Base-by-base conservation (phyloP, 2,888 invertebrate species). In the Harmothoe impar region DNA sequence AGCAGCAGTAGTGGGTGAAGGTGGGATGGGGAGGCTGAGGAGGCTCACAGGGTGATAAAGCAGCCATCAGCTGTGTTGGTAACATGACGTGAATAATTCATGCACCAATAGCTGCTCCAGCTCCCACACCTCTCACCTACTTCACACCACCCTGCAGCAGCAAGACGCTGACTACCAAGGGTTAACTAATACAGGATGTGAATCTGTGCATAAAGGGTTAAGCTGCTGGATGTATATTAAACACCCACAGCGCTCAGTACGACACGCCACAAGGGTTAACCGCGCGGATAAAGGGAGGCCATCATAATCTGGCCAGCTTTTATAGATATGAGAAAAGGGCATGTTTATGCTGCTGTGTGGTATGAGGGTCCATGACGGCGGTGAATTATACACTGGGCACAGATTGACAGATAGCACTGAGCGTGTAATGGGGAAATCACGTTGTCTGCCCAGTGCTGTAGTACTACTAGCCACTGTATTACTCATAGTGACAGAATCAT, bases 341-440 rank as follows among this genome's bases (percentile, higher is more conserved):
- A n/a, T 62, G 62, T 62, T 5, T 62, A 62, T 62, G 43, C 43
- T 43, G 10, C 43, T 43, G 62, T 62, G n/a, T 62, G 62, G 62
- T 20, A 62, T n/a, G 62, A 62, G 62, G 62, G 43, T 43, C 43
- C 10, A 62, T 62, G 15, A 62, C n/a, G 62, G 62, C n/a, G 62
- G 62, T 20, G n/a, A 62, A 12, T 62, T 62, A 62, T 12, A 3
- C 43, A 43, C 43, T 10, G 62, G 3, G 62, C 62, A 62, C 62
- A 62, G 62, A 62, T 62, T 62, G 62, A 62, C 20, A n/a, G 20
- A 62, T 62, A n/a, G 62, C 62, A 62, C n/a, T 43, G 43, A 62
- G 62, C 23, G 62, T 62, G 62, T n/a, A 62, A n/a, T 62, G n/a
- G 62, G 62, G n/a, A 62, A 62, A 62, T n/a, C n/a, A 62, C 23